phyloP scores from a whole-genome alignment of 2,113 vertebrate genomes.

The Pollimyrus isidori region DNA sequence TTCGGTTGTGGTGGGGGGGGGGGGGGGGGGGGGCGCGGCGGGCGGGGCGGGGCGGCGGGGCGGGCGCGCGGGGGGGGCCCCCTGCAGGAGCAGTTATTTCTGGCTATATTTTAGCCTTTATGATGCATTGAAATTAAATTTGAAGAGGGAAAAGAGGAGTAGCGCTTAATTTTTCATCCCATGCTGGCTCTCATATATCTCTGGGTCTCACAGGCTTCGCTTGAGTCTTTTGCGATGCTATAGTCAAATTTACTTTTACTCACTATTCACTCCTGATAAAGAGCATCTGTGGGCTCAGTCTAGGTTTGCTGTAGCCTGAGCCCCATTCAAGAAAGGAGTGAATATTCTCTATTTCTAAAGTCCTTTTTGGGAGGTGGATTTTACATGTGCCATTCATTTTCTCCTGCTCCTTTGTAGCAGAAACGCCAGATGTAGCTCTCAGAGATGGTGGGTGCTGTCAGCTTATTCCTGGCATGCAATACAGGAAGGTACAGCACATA shows the following conservation, averaged over 20 bases:
- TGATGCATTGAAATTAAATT: slow-evolving; percentile 42
- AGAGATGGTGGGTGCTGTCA: background rate
- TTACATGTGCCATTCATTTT: slow-evolving; percentile 1
- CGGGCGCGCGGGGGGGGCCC: no score
- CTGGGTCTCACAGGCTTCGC: slow-evolving; percentile 23
- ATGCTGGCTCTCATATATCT: slow-evolving; percentile 46
- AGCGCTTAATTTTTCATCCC: slow-evolving; percentile 47
- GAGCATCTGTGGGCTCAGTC: background rate
- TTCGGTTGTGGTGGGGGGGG: no score
- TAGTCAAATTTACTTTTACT: slow-evolving; percentile 34
- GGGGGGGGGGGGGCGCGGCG: no score
- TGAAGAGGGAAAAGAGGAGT: slow-evolving; percentile 36
- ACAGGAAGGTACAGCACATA: background rate
- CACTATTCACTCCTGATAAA: slow-evolving; percentile 34
- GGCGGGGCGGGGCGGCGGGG: no score
- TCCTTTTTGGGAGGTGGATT: background rate
- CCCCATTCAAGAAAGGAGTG: background rate
- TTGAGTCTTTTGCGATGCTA: slow-evolving; percentile 24
- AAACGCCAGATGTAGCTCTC: background rate
- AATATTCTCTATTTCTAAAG: background rate
- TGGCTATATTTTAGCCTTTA: slow-evolving; percentile 44
- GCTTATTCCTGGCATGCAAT: background rate
- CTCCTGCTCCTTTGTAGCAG: background rate
- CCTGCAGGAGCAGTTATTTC: slow-evolving; percentile 1
- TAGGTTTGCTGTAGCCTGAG: background rate